These are phyloP conservation scores for Haemorhous mexicanus DNA, from an alignment of 2,113 vertebrate species.

Conservation along the genomic window DNA sequence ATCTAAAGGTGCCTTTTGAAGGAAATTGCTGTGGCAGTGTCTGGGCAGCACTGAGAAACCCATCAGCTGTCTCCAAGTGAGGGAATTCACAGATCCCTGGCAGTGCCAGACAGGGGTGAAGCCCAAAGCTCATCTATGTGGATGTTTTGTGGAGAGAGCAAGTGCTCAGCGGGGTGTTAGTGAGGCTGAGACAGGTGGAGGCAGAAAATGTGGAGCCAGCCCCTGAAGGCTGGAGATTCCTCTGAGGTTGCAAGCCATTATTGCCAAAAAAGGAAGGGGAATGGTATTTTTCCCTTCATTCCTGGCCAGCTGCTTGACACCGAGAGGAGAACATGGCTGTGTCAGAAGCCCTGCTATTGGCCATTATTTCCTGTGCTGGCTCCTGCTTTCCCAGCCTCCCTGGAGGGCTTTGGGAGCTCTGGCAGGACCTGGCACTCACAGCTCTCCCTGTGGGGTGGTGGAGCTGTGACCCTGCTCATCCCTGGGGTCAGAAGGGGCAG, in stretches of 20 bases:
- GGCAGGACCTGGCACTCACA: conserved; percentile 7
- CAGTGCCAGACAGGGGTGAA: background rate
- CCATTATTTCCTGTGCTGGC: conserved; percentile 76
- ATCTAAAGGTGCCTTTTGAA: background rate
- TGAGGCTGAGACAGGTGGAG: background rate
- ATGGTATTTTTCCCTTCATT: conserved; percentile 27
- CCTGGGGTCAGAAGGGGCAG: background rate
- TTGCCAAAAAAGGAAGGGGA: conserved; percentile 53
- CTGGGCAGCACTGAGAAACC: background rate
- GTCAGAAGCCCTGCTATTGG: conserved; percentile 69
- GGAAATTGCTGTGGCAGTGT: background rate
- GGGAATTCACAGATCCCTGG: background rate
- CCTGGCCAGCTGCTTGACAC: conserved; percentile 50
- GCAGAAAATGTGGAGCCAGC: background rate
- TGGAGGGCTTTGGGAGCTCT: conserved; percentile 1
- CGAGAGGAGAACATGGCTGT: conserved; percentile 57
- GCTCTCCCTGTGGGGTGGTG: background rate
- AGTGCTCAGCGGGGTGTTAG: background rate
- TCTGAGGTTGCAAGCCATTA: background rate
- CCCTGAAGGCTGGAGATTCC: background rate
- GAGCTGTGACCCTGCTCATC: background rate
- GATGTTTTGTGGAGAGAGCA: background rate
- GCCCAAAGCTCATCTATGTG: background rate
- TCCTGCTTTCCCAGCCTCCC: conserved; percentile 69
- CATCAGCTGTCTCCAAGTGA: background rate